Base-by-base conservation (phyloP, 2,797 vertebrate species). In the Vipera ursinii region DNA sequence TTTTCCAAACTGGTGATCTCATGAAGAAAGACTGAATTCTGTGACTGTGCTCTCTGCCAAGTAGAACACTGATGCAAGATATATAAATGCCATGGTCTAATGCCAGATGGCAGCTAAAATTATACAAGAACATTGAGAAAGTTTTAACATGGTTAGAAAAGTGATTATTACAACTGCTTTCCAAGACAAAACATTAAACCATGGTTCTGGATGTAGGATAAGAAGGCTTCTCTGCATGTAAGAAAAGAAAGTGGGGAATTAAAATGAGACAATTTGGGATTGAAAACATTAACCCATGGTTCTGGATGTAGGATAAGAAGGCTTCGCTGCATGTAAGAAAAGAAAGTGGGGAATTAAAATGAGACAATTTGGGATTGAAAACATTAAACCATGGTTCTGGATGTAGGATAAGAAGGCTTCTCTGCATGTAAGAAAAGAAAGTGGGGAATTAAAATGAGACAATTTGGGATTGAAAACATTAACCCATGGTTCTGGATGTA, bases 1-100 rank as follows among this genome's bases (percentile, higher is more conserved):
- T 90, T 92, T 92, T 87, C 92, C 88, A 92, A 87, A 69, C 60
- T 69, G 20, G 32, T 90, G 88, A 87, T 90, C 88, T 90, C 92
- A 90, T 65, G 48, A 89, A 89, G 61, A 91, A 91, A 87, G 51
- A 89, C 20, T 89, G 88, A 92, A 92, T 89, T 92, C 59, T 85
- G 32, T 65, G 53, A 69, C 63, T 87, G 4, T 38, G 10, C n/a
- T 28, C 17, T 73, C 48, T 92, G 88, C 88, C 87, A 90, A 90
- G 60, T 48, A 69, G 92, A 92, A 90, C 88, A 65, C n/a, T 63
- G 59, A 69, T 86, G 60, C 17, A 51, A 69, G 61, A 63, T 32
- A 86, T 92, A 90, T 89, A 57, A 89, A 92, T 89, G 78, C 53
- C 24, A 32, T 69, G 28, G 88, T 20, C 32, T 59, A 86, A 69